A percentile compares a stretch with the other conserved stretches of the same genome.
These are phyloP conservation scores for Leptobrachium ailaonicum DNA, from an alignment of 2,113 vertebrate genomes.

Conservation along the genomic window DNA sequence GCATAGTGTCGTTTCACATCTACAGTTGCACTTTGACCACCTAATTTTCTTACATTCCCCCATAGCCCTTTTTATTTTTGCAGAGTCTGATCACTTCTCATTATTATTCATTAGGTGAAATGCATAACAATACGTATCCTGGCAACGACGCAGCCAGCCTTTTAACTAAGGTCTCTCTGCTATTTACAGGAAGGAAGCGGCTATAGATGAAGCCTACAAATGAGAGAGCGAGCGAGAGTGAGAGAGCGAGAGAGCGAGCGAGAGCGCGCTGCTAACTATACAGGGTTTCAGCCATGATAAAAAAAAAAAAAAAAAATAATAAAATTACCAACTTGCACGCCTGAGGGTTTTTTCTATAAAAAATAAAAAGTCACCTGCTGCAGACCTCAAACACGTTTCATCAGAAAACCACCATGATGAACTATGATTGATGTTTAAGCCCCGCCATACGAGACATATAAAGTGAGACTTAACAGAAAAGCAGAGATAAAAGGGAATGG, in stretches of 20 bases:
- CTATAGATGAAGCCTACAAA: conserved; percentile 3
- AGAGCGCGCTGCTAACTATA: no score
- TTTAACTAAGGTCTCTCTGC: conserved; percentile 51
- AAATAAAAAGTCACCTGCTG: neutral
- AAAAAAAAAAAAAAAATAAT: no score
- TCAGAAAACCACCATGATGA: neutral
- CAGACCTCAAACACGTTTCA: neutral
- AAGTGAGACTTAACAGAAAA: no score
- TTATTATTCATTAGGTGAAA: conserved; percentile 56
- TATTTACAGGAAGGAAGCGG: conserved; percentile 27
- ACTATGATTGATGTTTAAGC: no score
- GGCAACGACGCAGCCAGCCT: neutral
- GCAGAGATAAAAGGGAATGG: no score
- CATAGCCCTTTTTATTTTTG: neutral
- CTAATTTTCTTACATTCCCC: no score
- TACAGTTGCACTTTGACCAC: no score
- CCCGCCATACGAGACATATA: no score
- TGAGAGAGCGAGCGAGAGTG: conserved; percentile 5
- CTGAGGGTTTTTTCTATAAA: no score
- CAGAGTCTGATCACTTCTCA: conserved; percentile 44
- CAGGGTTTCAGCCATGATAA: no score
- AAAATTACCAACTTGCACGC: no score
- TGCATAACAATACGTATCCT: conserved; percentile 48
- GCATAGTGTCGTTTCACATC: no score
- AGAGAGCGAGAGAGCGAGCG: neutral